These are phyloP conservation scores for Malacosoma neustria DNA, from an alignment of 2,888 invertebrate species.

Conservation along the genomic window DNA sequence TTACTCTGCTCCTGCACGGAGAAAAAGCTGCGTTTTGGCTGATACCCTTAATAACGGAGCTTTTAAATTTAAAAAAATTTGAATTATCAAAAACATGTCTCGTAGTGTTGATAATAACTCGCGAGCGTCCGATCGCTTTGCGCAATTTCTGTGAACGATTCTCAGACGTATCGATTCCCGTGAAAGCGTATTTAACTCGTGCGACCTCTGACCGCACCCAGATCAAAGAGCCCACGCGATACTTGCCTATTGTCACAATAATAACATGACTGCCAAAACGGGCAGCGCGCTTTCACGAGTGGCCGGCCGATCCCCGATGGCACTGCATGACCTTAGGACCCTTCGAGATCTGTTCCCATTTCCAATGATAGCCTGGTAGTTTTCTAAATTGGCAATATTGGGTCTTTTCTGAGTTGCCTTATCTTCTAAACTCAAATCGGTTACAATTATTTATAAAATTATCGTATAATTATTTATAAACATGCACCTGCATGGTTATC, in stretches of 20 bases:
- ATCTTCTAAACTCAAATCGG: conserved; percentile 12
- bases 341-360: conserved; percentile 13
- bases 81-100: too few species aligned
- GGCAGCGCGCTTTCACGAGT: conserved; percentile 29
- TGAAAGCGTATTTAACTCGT: background rate
- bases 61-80: too few species aligned
- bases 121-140: too few species aligned
- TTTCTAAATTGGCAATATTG: conserved; percentile 7
- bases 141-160: too few species aligned
- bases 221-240: conserved; percentile 2
- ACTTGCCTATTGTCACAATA: conserved; percentile 17
- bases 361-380: conserved; percentile 19
- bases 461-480: background rate
- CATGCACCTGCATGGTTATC: too few species aligned
- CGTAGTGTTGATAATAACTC: too few species aligned
- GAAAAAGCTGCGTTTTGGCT: too few species aligned
- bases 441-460: background rate
- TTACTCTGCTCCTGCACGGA: too few species aligned
- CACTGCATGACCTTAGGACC: conserved; percentile 26
- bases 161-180: background rate
- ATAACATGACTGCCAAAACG: conserved; percentile 19
- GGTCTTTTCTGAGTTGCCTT: conserved; percentile 7
- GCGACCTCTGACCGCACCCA: background rate
- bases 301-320: conserved; percentile 14
- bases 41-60: too few species aligned